phyloP scores from a whole-genome alignment of 53 echinoderm and acorn worm genomes.

The Holothuria leucospilota region DNA sequence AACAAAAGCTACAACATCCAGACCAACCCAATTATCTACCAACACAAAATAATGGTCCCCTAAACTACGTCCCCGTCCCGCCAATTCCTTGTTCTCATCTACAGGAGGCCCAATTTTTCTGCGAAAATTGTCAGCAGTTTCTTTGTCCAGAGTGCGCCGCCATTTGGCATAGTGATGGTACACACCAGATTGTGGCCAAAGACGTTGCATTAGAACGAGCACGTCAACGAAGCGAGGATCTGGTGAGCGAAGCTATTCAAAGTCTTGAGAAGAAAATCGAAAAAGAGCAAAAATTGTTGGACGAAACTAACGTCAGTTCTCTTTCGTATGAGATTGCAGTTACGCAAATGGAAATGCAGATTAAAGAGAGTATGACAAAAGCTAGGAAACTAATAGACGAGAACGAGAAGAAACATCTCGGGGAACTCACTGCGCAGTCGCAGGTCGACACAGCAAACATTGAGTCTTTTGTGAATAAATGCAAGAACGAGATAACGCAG shows the following conservation, averaged over 20 bases:
- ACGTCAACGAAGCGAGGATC: neutral
- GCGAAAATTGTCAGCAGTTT: conserved; percentile 15
- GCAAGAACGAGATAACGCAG: neutral
- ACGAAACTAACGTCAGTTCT: neutral
- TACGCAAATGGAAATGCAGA: neutral
- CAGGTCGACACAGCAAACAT: neutral
- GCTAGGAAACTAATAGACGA: conserved; percentile 6
- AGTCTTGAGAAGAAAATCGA: neutral
- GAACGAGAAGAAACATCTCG: neutral
- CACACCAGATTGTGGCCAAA: neutral
- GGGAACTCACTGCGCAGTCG: neutral
- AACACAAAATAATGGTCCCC: too few relatives aligned
- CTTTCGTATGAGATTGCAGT: neutral
- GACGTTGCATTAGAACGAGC: conserved; percentile 20
- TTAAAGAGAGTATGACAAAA: neutral
- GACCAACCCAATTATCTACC: too few relatives aligned
- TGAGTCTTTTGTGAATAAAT: neutral
- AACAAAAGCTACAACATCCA: too few relatives aligned
- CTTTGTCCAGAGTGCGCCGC: neutral
- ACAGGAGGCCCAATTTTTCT: conserved; percentile 10
- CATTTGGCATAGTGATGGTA: neutral
- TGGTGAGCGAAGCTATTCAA: neutral
- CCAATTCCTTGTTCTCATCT: conserved; percentile 19
- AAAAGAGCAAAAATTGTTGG: neutral
- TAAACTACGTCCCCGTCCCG: too few relatives aligned